phyloP scores from a whole-genome alignment of 2,113 vertebrate genomes.

The Myotis davidii region DNA sequence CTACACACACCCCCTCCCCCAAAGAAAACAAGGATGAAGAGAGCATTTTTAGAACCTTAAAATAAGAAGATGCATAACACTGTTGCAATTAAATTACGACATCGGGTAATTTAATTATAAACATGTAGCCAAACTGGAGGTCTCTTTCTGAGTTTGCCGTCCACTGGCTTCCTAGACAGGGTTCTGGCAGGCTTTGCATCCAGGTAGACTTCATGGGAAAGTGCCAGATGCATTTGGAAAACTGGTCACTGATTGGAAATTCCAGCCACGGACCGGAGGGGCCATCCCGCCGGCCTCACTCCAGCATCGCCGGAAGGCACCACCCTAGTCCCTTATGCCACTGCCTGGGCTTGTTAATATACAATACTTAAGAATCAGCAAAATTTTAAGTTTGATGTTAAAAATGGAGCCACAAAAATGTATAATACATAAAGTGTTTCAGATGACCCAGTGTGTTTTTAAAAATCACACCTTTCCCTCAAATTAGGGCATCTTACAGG shows the following conservation, averaged over 20 bases:
- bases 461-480: neutral
- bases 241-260: neutral
- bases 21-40: neutral
- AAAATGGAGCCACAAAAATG: neutral
- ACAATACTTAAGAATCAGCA: neutral
- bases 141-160: neutral
- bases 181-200: neutral
- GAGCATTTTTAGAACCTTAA: neutral
- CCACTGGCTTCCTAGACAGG: neutral
- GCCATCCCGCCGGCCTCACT: neutral
- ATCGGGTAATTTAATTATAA: neutral
- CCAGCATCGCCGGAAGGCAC: fast-evolving
- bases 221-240: neutral
- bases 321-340: neutral
- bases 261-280: neutral
- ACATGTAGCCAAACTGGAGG: neutral
- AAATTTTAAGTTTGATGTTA: neutral
- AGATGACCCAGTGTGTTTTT: neutral
- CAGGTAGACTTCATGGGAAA: neutral
- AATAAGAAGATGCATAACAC: neutral
- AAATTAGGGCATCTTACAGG: neutral
- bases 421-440: neutral
- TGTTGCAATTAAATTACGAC: neutral
- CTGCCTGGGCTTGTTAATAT: neutral
- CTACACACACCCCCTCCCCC: neutral